Conservation (phyloP, 1,140 invertebrate genomes). For the Pachyrhynchus sulphureomaculatus region DNA sequence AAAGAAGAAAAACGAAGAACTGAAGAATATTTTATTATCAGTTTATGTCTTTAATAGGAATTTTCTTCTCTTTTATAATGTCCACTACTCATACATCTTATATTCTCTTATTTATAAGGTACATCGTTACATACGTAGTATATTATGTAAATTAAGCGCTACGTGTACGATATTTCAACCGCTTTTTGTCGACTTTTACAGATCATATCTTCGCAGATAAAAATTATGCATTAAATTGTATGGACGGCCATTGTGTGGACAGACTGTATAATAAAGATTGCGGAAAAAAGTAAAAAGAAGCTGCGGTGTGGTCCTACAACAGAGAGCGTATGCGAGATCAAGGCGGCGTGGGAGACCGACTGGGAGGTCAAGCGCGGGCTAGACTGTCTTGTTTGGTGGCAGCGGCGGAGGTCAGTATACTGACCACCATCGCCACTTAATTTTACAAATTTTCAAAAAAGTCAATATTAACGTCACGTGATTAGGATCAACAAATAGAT, state of each 20-base stretch:
- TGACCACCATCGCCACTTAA: background rate
- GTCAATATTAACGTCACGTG: too few relatives aligned
- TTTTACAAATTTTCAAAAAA: too few relatives aligned
- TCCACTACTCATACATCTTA: background rate
- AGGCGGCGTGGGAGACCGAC: conserved; percentile 23
- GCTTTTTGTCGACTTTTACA: background rate
- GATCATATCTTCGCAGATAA: conserved; percentile 23
- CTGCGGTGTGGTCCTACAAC: conserved; percentile 21
- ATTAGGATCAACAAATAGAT: too few relatives aligned
- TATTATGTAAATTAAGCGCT: conserved; percentile 30
- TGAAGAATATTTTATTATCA: too few relatives aligned
- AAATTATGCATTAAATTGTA: conserved; percentile 24
- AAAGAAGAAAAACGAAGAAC: too few relatives aligned
- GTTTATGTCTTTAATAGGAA: too few relatives aligned
- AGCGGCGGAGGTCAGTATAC: conserved; percentile 12
- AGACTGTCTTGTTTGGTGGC: conserved; percentile 18
- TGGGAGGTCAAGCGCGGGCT: conserved; percentile 17
- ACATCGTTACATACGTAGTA: conserved; percentile 1
- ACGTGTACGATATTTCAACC: conserved; percentile 6
- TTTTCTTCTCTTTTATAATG: too few relatives aligned
- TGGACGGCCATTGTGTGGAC: conserved; percentile 24
- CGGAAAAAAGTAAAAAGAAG: conserved; percentile 21
- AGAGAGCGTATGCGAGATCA: conserved; percentile 11
- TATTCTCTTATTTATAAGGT: conserved; percentile 10
- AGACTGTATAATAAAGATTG: conserved; percentile 29